Evolutionary conservation across 2,888 invertebrate species (phyloP), one percentile per base, ranked within the genome.

Genomic region (Himalopsyche anomala): DNA sequence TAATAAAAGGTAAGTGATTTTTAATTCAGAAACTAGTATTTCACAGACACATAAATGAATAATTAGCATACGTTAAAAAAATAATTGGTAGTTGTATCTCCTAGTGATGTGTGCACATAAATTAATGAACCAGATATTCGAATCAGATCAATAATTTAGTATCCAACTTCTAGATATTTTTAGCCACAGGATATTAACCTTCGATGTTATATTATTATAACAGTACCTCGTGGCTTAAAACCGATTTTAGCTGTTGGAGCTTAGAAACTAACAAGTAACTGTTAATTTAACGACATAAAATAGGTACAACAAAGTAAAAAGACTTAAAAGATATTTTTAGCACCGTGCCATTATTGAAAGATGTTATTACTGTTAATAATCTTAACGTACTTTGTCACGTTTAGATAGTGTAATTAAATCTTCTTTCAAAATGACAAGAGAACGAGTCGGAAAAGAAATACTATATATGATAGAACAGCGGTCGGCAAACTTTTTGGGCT

Each of bases 241-340:
- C 38, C 74, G 38, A 36, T 74, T 28, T 74, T 74, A 19, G 74
- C 74, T 74, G 38, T 38, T 19, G 15, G 38, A 36, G 38, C 38
- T 74, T 74, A 74, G 74, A 74, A 74, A 74, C 38, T 74, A 15
- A 38, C 74, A 74, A 38, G 74, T 38, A 74, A 74, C 74, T 74
- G 74, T 74, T 38, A 38, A 74, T 74, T 74, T 74, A 38, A 74
- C 74, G 74, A 74, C 74, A 74, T 36, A 38, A 74, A 19, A 74
- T 74, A 36, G 12, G 74, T 15, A 51, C 51, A 51, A 3, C 15
- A 15, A 51, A 51, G 38, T 36, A 74, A 74, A 74, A 74, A 74
- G 36, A 15, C 28, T 74, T 36, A n/a, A n/a, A n/a, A n/a, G 6
- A 38, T 36, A 74, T 74, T 74, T 69, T 38, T 15, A 74, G 74